Base-by-base conservation (phyloP, 2,888 invertebrate genomes). In the Oconnorella tubifera region DNA sequence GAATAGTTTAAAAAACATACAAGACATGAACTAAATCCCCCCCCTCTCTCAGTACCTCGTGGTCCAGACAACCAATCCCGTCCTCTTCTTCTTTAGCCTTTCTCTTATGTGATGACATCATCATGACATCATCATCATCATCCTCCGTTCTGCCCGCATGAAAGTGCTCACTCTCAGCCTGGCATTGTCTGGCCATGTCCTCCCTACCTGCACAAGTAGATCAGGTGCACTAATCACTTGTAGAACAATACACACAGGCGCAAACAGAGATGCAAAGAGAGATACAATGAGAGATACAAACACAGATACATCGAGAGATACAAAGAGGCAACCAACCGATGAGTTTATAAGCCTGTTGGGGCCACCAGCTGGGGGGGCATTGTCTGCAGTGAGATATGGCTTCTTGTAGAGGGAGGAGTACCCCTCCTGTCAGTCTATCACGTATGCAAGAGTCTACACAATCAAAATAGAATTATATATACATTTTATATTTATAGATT, bases 341-440 rank as follows among this genome's bases (percentile, higher is more conserved):
- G 40, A 91, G 84, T 64, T 85, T 85, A 80, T 90, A 91, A 0
- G 89, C 88, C 29, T 86, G 85, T 28, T 85, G 83, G 0, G 89
- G 87, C 89, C 90, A 90, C 78, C 87, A 87, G 33, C 87, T 84
- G 0, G 89, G 89, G 0, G 91, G 90, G 65, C 86, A 85, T 73
- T 86, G 86, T 75, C 90, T 86, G 73, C 89, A 89, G 70, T 86
- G 83, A 80, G 89, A 87, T 68, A 90, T 86, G 23, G 88, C 86
- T 78, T 89, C 87, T 69, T 87, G 85, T 0, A 90, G 82, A 23
- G 89, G 85, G 1, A 90, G 83, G 6, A 87, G 85, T n/a, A 91
- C 82, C 0, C 89, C 89, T 0, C 88, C 85, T 0, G 91, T 90
- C 29, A 90, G 83, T 63, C 85, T 86, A 74, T 19, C 40, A 40